Evolutionary conservation across 64 coral and sea anemone genomes (phyloP).

Genomic region (Pachyseris speciosa): DNA sequence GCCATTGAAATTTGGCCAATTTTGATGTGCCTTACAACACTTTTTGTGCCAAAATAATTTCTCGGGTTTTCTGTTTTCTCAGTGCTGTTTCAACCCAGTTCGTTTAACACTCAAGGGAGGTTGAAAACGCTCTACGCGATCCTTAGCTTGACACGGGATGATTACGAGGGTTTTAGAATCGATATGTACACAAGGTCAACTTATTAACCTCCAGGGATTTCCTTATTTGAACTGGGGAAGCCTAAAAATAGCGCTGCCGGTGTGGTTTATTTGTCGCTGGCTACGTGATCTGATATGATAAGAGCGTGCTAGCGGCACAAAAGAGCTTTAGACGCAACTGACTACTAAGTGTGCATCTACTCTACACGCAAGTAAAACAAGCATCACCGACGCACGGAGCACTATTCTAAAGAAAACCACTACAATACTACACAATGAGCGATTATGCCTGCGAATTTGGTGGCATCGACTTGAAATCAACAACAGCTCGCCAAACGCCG

Average conservation of each 20-base stretch:
- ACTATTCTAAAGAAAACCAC: not conserved
- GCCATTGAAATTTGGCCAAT: too few relatives aligned
- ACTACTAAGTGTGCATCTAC: not conserved
- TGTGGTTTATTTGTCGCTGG: not conserved
- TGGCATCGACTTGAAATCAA: not conserved
- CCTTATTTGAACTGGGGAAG: not conserved
- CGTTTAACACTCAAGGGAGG: too few relatives aligned
- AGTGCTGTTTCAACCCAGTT: too few relatives aligned
- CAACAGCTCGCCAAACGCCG: not conserved
- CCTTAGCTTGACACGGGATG: not conserved
- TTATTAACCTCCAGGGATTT: not conserved
- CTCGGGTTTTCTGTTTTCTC: too few relatives aligned
- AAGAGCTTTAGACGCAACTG: not conserved
- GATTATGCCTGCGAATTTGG: not conserved
- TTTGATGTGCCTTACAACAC: too few relatives aligned
- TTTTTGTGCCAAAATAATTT: too few relatives aligned
- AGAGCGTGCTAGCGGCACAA: not conserved
- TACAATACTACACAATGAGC: not conserved
- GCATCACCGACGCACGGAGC: not conserved
- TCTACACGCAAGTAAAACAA: not conserved
- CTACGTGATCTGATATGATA: not conserved
- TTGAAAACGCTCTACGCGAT: not conserved
- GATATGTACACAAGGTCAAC: not conserved
- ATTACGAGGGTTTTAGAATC: not conserved
- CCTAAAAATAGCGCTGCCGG: not conserved